Evolutionary conservation across 2,797 vertebrate genomes (phyloP).

Genomic region (Pangasius djambal): DNA sequence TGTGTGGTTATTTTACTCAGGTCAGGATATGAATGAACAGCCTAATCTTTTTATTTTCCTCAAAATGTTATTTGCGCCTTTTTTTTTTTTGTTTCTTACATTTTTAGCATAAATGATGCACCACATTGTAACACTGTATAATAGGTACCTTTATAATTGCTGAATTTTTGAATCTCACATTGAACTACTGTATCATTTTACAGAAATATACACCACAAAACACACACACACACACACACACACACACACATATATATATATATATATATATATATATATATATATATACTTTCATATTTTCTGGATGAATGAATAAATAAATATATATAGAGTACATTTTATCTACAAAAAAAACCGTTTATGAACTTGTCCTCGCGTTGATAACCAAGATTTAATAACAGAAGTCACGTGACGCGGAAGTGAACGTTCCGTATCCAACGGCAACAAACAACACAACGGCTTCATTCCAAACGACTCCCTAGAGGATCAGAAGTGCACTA

Average conservation of each 20-base stretch:
- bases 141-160: not conserved
- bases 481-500: not conserved
- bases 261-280: too few species aligned
- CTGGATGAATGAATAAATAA: too few species aligned
- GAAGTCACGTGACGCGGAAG: slow-evolving; percentile 32
- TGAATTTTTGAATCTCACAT: not conserved
- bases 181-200: not conserved
- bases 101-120: not conserved
- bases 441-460: slow-evolving; percentile 47
- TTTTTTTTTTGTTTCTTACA: not conserved
- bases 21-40: not conserved
- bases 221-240: too few species aligned
- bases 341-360: too few species aligned
- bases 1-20: not conserved
- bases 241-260: too few species aligned
- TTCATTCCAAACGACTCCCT: not conserved
- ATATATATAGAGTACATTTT: too few species aligned
- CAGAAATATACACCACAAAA: not conserved
- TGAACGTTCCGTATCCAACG: slow-evolving; percentile 32
- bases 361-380: not conserved
- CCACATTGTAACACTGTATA: not conserved
- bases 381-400: not conserved
- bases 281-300: too few species aligned
- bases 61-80: not conserved
- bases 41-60: not conserved